Base-by-base conservation (phyloP, 1,140 invertebrate species). In the Microplitis mediator region DNA sequence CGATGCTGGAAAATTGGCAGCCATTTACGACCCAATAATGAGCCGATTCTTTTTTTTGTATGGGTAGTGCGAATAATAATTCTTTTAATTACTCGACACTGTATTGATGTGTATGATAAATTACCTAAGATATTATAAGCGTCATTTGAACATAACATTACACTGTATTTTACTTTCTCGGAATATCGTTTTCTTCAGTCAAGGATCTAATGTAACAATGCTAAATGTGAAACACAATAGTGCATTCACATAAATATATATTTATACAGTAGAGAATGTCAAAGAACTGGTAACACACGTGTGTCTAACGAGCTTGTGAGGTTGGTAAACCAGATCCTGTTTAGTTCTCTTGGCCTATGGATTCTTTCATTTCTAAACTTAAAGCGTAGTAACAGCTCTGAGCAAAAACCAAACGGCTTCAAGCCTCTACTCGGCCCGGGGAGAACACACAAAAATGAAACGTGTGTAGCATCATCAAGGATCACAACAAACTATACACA, bases 401-500 rank as follows among this genome's bases (percentile, higher is more conserved):
- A 56, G 51, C 52, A n/a, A 23, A 9, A 61, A 8, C 69, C 61
- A 52, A 45, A 45, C 11, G 5, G 8, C 3, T 45, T 11, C 6
- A 45, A 45, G 39, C 39, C 11, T 45, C 11, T 45, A 2, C 5
- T 11, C 8, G 11, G 6, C 8, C 11, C 39, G 11, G 5, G 39
- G 11, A 11, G 8, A 45, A 45, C 8, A 3, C 8, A 45, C 39
- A 45, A 45, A 45, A 45, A 45, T 45, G 39, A 45, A 9, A 45
- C 39, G 39, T 45, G 11, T 45, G 39, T 45, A 45, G 11, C 39
- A 45, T 45, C 36, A 2, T 39, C 6, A 9, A 72, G 74, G 60
- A 64, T 75, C 70, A 75, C 70, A 72, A 69, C 69, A 52, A 65
- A 68, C 56, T 31, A 67, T 4, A 14, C 54, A 45, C 11, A 3